Conservation (phyloP, 2,888 invertebrate genomes). For the Empis livida region DNA sequence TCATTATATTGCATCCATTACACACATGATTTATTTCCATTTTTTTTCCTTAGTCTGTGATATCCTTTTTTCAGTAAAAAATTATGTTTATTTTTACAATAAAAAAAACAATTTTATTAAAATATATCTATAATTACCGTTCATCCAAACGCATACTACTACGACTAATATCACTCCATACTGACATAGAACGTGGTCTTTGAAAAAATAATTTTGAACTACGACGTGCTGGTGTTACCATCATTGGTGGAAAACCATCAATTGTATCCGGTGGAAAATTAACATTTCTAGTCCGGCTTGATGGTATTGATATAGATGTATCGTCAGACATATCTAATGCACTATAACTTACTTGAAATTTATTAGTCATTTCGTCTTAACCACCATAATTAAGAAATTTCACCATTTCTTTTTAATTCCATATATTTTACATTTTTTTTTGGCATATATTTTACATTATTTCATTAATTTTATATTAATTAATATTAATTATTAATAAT, state of each 20-base stretch:
- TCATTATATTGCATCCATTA: too few relatives aligned
- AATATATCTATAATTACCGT: constrained; percentile 27
- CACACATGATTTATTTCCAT: too few relatives aligned
- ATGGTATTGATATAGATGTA: constrained; percentile 31
- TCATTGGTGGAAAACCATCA: constrained; percentile 23
- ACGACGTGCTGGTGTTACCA: constrained; percentile 25
- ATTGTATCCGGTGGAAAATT: constrained; percentile 28
- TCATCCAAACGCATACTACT: constrained; percentile 61
- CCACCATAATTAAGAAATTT: constrained; percentile 64
- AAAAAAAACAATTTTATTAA: too few relatives aligned
- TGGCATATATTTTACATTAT: too few relatives aligned
- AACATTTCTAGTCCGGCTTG: constrained; percentile 30
- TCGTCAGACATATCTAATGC: constrained; percentile 37
- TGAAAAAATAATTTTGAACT: constrained; percentile 35
- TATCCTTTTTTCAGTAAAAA: too few relatives aligned
- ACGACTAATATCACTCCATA: constrained; percentile 76
- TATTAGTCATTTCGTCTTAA: constrained; percentile 40
- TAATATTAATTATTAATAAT: too few relatives aligned
- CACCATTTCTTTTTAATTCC: constrained; percentile 19
- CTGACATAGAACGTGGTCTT: constrained; percentile 66
- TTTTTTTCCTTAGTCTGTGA: too few relatives aligned
- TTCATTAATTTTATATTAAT: too few relatives aligned
- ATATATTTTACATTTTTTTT: too few relatives aligned
- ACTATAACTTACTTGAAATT: constrained; percentile 35
- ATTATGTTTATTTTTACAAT: too few relatives aligned